Evolutionary conservation across 2,888 invertebrate species (phyloP).

Genomic region (Coenonympha glycerion): DNA sequence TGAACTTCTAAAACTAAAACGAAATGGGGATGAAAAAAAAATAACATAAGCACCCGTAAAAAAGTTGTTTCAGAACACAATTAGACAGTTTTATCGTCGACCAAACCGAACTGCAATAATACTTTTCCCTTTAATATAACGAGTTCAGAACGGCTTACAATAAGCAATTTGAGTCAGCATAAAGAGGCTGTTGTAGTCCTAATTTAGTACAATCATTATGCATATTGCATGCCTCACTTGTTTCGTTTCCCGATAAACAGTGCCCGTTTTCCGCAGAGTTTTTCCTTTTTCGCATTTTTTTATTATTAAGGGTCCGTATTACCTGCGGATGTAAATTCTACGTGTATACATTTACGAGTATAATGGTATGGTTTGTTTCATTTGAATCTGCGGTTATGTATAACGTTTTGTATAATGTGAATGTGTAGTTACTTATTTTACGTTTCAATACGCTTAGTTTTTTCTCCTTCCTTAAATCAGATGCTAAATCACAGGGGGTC

Average conservation of each 20-base stretch:
- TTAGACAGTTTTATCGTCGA: constrained; percentile 18
- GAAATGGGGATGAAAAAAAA: not conserved
- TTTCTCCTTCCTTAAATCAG: no score
- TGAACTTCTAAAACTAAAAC: not conserved
- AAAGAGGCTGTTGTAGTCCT: constrained; percentile 55
- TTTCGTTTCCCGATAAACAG: constrained; percentile 67
- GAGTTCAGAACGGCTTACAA: constrained; percentile 48
- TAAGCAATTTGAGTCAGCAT: constrained; percentile 60
- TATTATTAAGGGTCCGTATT: constrained; percentile 60
- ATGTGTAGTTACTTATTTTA: no score
- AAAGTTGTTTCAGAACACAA: constrained; percentile 13
- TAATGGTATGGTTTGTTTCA: constrained; percentile 17
- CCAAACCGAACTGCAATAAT: constrained; percentile 25
- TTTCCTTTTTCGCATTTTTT: constrained; percentile 56
- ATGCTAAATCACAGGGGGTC: no score
- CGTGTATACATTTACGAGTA: constrained; percentile 34
- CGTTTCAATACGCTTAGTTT: no score
- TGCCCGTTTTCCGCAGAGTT: constrained; percentile 51
- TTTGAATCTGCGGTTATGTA: constrained; percentile 13
- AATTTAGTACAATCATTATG: constrained; percentile 72
- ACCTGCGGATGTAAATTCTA: constrained; percentile 56
- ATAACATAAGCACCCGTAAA: not conserved
- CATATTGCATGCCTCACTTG: constrained; percentile 65
- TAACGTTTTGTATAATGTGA: not conserved
- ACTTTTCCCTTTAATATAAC: constrained; percentile 26